phyloP scores from a whole-genome alignment of 2,888 invertebrate genomes.

The Macropis europaea region DNA sequence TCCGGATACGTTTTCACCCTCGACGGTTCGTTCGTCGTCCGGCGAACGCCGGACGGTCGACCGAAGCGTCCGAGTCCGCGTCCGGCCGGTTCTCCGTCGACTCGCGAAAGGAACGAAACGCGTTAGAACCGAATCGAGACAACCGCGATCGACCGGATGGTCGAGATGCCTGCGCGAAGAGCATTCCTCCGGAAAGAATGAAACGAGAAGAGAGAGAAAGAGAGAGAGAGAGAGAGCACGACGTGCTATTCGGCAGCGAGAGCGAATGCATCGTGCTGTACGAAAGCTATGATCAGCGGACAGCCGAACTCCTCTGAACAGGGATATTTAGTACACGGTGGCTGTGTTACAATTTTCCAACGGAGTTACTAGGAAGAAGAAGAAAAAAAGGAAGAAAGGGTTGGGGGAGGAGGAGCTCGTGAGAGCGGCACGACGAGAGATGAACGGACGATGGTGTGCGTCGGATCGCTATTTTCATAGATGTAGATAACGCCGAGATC shows the following conservation, averaged over 20 bases:
- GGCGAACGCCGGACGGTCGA: no score
- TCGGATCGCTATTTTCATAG: slow-evolving; percentile 42
- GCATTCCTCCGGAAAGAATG: background rate
- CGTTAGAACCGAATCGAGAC: background rate
- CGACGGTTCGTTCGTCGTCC: no score
- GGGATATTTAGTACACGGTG: slow-evolving; percentile 66
- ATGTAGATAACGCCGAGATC: slow-evolving; percentile 25
- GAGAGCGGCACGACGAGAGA: slow-evolving; percentile 5
- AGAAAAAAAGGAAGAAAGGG: background rate
- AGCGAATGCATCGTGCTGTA: slow-evolving; percentile 41
- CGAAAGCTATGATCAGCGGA: slow-evolving; percentile 66
- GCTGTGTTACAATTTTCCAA: slow-evolving; percentile 67
- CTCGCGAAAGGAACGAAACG: background rate
- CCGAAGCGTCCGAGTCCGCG: no score
- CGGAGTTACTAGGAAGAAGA: slow-evolving; percentile 29
- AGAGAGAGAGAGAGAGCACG: background rate
- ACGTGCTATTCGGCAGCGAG: slow-evolving; percentile 13
- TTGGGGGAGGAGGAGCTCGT: background rate
- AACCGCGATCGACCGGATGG: background rate
- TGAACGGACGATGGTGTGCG: no score
- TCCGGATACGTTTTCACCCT: no score
- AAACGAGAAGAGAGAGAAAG: background rate
- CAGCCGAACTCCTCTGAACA: no score
- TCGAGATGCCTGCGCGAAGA: background rate
- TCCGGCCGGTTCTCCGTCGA: no score